Evolutionary conservation across 2,797 vertebrate genomes (phyloP), one percentile per base, ranked within the genome.

Genomic region (Tokudaia tokunoshimensis): DNA sequence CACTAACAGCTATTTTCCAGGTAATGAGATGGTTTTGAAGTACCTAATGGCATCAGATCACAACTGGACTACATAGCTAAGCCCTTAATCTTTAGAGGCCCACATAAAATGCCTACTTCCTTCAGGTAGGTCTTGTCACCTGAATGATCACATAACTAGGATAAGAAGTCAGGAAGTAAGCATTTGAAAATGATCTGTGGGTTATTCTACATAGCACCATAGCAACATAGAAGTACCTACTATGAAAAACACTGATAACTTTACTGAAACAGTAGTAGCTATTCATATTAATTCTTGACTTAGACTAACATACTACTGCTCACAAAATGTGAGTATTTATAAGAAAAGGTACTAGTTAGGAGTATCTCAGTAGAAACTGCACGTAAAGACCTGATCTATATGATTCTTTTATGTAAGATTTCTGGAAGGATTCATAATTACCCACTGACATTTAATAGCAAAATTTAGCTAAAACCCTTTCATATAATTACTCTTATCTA

Each of bases 401-500:
- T 57, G 92, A 50, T 78, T 93, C 17, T 50, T 89, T 12, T 1
- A 41, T 81, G 5, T 14, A 37, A 57, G 74, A 37, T 37, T 72
- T 86, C 7, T n/a, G 47, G 34, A 70, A 70, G 13, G 7, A 9
- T 37, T 37, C 26, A 44, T 0, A 44, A 50, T 50, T 37, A 6
- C 47, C 1, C 17, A 31, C 24, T 95, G 17, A 12, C 95, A 82
- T 20, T 83, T 75, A 86, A 81, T 34, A 55, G 7, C 12, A 94
- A 86, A 14, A 59, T 70, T 94, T 17, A 76, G 3, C 55, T 91
- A 78, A 91, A 94, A 34, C 2, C 47, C 70, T 95, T 91, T 87
- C n/a, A 95, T 47, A 86, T 95, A 93, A 72, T 81, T 94, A 37
- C 2, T 78, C 1, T 89, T 82, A 57, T 92, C 63, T 67, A 41